These are phyloP conservation scores for Chloropsis cyanopogon DNA, from an alignment of 2,113 vertebrate genomes.

Conservation along the genomic window DNA sequence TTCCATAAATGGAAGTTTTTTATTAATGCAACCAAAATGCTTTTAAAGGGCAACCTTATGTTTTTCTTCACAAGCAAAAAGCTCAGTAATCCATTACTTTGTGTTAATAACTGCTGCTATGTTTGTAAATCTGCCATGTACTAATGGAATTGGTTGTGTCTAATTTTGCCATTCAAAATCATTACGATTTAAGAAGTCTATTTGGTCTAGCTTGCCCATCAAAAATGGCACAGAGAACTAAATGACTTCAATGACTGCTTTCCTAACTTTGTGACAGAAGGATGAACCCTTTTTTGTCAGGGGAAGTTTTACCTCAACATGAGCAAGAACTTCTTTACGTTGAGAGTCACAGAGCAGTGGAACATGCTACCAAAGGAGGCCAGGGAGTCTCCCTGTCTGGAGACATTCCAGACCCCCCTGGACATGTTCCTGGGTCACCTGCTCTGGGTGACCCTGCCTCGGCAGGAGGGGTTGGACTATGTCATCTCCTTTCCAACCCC, in stretches of 20 bases:
- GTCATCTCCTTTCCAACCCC: not conserved
- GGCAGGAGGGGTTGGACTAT: not conserved
- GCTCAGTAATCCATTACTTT: not conserved
- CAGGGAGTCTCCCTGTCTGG: not conserved
- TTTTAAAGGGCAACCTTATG: not conserved
- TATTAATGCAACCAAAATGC: not conserved
- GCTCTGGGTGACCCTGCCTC: not conserved
- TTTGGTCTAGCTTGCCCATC: not conserved
- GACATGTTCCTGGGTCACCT: not conserved
- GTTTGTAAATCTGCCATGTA: not conserved
- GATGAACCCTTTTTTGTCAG: not conserved
- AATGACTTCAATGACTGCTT: not conserved
- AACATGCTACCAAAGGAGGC: not conserved
- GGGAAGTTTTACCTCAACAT: not conserved
- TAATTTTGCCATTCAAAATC: not conserved
- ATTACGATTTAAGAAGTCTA: not conserved
- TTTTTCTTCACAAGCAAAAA: not conserved
- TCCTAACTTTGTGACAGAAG: not conserved
- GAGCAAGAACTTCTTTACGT: not conserved
- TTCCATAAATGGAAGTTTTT: not conserved
- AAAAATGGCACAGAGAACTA: not conserved
- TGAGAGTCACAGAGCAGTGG: not conserved
- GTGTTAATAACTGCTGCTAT: not conserved
- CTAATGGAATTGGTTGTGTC: not conserved
- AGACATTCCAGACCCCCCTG: not conserved